Evolutionary conservation across 2,888 invertebrate species (phyloP), one percentile per base, ranked within the genome.

Genomic region (Diabrotica balteata): DNA sequence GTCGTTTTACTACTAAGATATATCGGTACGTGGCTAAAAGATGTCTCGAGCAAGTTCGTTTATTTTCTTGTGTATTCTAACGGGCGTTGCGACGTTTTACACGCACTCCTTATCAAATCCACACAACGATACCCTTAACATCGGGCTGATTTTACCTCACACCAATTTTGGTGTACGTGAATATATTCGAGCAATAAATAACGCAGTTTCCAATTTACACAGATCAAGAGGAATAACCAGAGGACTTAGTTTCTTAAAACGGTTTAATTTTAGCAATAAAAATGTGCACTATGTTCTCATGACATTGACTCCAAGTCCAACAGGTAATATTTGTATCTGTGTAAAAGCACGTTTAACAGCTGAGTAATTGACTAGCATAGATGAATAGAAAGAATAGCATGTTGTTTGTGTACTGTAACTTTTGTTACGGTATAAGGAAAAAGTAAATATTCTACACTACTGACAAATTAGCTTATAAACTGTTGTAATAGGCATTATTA

Each of bases 281-380:
- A 89, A 91, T 78, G 88, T 91, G 66, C 88, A 87, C 76, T 87
- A 87, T 76, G 87, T 88, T 67, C 88, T 90, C 87, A 90, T 92
- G 88, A 88, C 88, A 68, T 84, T 92, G 68, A 91, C 90, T 70
- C 92, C 92, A 45, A 91, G 90, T 84, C 92, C 92, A 66, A 91
- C 90, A 87, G 91, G 91, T 92, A 73, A 78, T 42, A 10, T 54
- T 42, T 54, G n/a, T 43, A n/a, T n/a, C n/a, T 7, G 10, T 54
- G 54, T 32, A 32, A 32, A 32, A 32, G 32, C 32, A 32, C 32
- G 32, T 32, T 32, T 32, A 32, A 4, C 32, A 32, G 32, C 32
- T 32, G 49, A 11, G 49, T 7, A 49, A 11, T 7, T 10, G 49
- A 10, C 11, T 49, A 10, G 11, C 11, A 11, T 7, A 49, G 10